A percentile compares a stretch with the other conserved stretches of the same genome.
Evolutionary conservation across 2,113 vertebrate species (phyloP).

Genomic region (western clawed frog (Xenopus tropicalis)): DNA sequence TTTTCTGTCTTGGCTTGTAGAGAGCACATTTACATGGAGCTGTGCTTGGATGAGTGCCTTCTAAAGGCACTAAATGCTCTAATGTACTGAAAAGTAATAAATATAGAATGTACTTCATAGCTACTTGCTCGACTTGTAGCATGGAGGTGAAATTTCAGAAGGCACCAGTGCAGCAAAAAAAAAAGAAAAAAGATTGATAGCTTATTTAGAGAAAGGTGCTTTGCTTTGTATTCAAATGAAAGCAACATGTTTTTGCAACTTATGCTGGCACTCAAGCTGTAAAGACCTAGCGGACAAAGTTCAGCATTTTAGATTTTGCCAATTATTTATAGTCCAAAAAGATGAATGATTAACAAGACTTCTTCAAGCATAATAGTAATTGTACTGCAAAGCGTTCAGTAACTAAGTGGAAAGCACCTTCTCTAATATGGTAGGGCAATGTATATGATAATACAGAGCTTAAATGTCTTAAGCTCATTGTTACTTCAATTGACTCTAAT

Average conservation of each 20-base stretch:
- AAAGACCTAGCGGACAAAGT: too few species aligned
- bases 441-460: too few species aligned
- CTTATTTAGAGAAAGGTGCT: constrained; percentile 6
- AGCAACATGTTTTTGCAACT: background rate
- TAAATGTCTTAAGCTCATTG: too few species aligned
- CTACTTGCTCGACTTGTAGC: constrained; percentile 31
- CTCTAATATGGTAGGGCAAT: too few species aligned
- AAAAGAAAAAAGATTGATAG: background rate
- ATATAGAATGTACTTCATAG: constrained; percentile 53
- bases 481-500: too few species aligned
- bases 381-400: too few species aligned
- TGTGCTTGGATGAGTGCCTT: constrained; percentile 57
- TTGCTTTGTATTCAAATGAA: background rate
- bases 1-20: constrained; percentile 55
- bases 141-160: constrained; percentile 45
- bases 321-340: too few species aligned
- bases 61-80: constrained; percentile 61
- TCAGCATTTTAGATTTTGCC: too few species aligned
- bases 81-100: constrained; percentile 64
- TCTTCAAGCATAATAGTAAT: too few species aligned
- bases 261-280: too few species aligned
- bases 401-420: too few species aligned
- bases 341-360: too few species aligned
- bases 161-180: constrained; percentile 12
- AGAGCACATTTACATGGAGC: constrained; percentile 53